Percentiles rank a stretch among this genome's conserved stretches.
These are phyloP conservation scores for Phalacrocorax pelagicus DNA, from an alignment of 2,113 vertebrate genomes.

Conservation along the genomic window DNA sequence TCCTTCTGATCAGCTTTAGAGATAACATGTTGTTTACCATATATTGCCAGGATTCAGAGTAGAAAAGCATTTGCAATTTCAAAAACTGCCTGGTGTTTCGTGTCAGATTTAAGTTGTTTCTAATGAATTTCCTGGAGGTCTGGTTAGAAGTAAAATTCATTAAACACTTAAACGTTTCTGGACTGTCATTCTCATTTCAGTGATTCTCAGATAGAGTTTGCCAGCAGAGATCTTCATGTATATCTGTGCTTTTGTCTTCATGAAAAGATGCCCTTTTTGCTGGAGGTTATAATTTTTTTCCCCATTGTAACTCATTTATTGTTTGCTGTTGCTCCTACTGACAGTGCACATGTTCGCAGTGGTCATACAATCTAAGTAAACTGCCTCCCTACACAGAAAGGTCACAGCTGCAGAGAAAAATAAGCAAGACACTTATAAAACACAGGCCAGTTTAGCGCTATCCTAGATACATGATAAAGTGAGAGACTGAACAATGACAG, in stretches of 20 bases:
- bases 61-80: not conserved
- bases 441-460: not conserved
- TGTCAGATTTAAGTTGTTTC: not conserved
- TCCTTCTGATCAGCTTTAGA: not conserved
- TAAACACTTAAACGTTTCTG: not conserved
- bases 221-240: not conserved
- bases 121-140: not conserved
- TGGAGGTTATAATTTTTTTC: not conserved
- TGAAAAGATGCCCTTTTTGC: not conserved
- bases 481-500: not conserved
- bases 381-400: not conserved
- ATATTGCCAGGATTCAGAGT: not conserved
- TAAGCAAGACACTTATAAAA: not conserved
- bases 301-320: not conserved
- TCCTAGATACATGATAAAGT: not conserved
- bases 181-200: not conserved
- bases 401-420: not conserved
- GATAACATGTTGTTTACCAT: not conserved
- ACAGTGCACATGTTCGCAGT: not conserved
- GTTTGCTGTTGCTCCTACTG: not conserved
- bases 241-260: not conserved
- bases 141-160: not conserved
- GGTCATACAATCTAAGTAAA: not conserved
- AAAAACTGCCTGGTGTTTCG: not conserved
- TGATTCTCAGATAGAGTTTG: not conserved